These are phyloP conservation scores for Nanorana parkeri DNA, from an alignment of 2,113 vertebrate species.

Conservation along the genomic window DNA sequence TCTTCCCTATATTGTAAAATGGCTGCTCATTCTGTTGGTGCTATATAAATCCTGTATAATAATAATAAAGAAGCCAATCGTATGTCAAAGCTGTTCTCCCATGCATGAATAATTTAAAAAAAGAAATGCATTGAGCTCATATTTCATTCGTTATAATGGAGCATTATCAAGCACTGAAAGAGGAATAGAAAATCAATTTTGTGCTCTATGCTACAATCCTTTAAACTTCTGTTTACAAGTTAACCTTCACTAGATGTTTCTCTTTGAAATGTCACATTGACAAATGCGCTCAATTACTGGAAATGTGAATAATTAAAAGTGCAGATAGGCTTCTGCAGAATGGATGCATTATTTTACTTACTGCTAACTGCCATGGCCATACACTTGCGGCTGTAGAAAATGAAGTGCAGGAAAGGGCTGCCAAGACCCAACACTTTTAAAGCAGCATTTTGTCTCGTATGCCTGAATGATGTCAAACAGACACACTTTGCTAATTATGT, in stretches of 20 bases:
- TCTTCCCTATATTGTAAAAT: too few species aligned
- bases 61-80: too few species aligned
- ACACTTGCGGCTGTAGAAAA: neutral
- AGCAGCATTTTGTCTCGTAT: neutral
- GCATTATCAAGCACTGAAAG: too few species aligned
- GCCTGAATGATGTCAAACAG: neutral
- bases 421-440: neutral
- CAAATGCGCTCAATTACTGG: slow-evolving; percentile 6
- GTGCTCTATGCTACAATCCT: too few species aligned
- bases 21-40: too few species aligned
- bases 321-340: neutral
- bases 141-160: neutral
- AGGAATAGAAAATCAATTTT: too few species aligned
- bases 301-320: slow-evolving; percentile 1
- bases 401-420: neutral
- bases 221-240: neutral
- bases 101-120: neutral
- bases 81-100: too few species aligned
- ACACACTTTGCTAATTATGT: neutral
- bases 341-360: slow-evolving; percentile 1
- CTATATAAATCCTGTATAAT: too few species aligned
- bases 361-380: neutral
- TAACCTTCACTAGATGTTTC: neutral
- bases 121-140: neutral
- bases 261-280: neutral